phyloP scores from a whole-genome alignment of 2,888 invertebrate genomes.

The Lasioglossum villosulum region DNA sequence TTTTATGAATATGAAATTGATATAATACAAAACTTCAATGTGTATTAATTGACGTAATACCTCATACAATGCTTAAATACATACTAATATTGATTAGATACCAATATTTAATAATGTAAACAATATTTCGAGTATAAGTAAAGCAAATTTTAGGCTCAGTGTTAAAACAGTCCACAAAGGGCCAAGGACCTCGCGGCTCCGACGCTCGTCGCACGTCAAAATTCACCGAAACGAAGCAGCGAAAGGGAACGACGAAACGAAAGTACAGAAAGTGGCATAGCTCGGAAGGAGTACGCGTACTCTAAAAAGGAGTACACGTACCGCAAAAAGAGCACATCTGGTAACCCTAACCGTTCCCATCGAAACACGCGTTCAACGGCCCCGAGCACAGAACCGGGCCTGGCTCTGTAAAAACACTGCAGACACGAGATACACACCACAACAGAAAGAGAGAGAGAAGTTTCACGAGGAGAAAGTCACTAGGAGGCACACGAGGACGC shows the following conservation, averaged over 20 bases:
- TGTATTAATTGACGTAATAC: too few species aligned
- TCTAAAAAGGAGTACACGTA: neutral
- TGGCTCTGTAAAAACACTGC: neutral
- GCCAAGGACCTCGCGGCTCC: neutral
- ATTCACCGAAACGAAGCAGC: neutral
- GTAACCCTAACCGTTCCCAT: constrained; percentile 9
- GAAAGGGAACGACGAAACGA: neutral
- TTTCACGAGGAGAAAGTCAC: constrained; percentile 66
- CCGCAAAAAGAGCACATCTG: neutral
- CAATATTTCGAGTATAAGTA: too few species aligned
- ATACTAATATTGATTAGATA: too few species aligned
- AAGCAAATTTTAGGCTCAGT: too few species aligned
- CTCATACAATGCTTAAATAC: too few species aligned
- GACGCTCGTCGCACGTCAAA: neutral
- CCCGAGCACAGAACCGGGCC: constrained; percentile 6
- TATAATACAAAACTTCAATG: too few species aligned
- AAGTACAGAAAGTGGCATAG: neutral
- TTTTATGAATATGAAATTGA: too few species aligned
- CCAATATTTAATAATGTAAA: too few species aligned
- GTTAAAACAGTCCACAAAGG: neutral
- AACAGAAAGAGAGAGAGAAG: neutral
- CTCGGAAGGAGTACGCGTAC: neutral
- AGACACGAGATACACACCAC: neutral
- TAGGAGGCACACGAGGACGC: constrained; percentile 43
- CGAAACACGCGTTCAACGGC: constrained; percentile 22